Conservation (phyloP, 2,888 invertebrate species). For the Orthonevra nobilis region DNA sequence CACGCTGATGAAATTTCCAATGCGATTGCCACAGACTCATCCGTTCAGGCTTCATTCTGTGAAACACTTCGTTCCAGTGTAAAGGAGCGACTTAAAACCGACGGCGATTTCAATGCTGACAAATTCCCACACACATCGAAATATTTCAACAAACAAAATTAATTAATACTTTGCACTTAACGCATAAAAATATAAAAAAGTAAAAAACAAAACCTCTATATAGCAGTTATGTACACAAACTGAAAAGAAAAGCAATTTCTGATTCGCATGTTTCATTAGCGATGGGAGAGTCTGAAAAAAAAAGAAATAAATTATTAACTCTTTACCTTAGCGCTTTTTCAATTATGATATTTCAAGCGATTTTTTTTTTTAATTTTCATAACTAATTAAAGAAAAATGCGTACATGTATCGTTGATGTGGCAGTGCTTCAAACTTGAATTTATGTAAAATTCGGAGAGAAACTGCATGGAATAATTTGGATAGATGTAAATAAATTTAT, state of each 20-base stretch:
- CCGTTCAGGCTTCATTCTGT: slow-evolving; percentile 77
- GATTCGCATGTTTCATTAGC: neutral
- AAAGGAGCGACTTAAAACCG: slow-evolving; percentile 78
- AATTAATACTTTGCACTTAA: slow-evolving; percentile 47
- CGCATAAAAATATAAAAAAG: slow-evolving; percentile 12
- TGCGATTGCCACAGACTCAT: slow-evolving; percentile 76
- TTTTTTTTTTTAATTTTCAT: neutral
- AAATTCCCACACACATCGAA: slow-evolving; percentile 80
- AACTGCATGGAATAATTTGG: slow-evolving; percentile 11
- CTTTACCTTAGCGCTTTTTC: slow-evolving; percentile 22
- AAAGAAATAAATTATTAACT: slow-evolving; percentile 41
- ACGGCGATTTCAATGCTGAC: slow-evolving; percentile 77
- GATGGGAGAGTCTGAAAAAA: slow-evolving; percentile 10
- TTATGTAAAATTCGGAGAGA: no score
- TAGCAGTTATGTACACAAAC: slow-evolving; percentile 70
- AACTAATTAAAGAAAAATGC: neutral
- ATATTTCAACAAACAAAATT: slow-evolving; percentile 76
- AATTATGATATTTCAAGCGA: slow-evolving; percentile 1
- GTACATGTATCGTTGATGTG: slow-evolving; percentile 8
- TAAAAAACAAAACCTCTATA: slow-evolving; percentile 33
- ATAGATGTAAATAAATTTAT: slow-evolving; percentile 41
- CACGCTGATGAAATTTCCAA: slow-evolving; percentile 74
- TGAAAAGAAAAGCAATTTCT: slow-evolving; percentile 62
- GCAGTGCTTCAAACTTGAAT: slow-evolving; percentile 28
- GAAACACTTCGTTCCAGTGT: slow-evolving; percentile 77